These are phyloP conservation scores for Hydractinia echinata DNA, from an alignment of 30 jellyfish, hydroid and myxozoan species.

Conservation along the genomic window DNA sequence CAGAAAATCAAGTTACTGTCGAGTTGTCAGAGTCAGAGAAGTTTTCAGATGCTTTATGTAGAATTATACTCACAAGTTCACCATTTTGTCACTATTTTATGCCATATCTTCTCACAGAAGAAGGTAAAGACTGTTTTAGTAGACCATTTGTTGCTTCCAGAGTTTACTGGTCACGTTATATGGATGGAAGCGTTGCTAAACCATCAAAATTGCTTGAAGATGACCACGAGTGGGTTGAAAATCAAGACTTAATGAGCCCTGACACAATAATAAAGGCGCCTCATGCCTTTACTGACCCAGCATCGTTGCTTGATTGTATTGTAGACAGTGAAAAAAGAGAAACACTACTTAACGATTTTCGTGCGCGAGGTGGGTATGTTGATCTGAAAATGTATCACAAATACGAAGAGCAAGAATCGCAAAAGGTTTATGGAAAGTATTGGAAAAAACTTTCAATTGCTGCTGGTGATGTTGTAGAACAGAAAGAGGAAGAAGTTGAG, in stretches of 20 bases:
- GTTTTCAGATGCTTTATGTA: slow-evolving; percentile 35
- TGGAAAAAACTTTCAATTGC: neutral
- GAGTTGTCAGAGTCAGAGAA: slow-evolving; percentile 38
- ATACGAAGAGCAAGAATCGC: slow-evolving; percentile 47
- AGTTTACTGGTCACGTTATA: slow-evolving; percentile 63
- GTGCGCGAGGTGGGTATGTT: slow-evolving; percentile 93
- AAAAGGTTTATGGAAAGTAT: slow-evolving; percentile 25
- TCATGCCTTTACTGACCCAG: slow-evolving; percentile 81
- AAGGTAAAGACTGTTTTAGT: slow-evolving; percentile 59
- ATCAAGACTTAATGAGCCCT: slow-evolving; percentile 32
- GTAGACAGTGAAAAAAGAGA: slow-evolving; percentile 9
- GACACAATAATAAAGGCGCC: slow-evolving; percentile 56
- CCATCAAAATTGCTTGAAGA: slow-evolving; percentile 28
- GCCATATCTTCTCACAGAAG: slow-evolving; percentile 79
- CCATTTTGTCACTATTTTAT: slow-evolving; percentile 68
- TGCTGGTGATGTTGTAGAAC: slow-evolving; percentile 15
- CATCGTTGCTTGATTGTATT: slow-evolving; percentile 29
- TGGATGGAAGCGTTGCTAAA: slow-evolving; percentile 32
- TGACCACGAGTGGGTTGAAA: slow-evolving; percentile 47
- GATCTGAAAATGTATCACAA: slow-evolving; percentile 71
- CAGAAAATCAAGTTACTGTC: neutral
- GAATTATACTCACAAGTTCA: slow-evolving; percentile 69
- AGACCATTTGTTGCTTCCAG: slow-evolving; percentile 70
- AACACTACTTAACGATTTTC: slow-evolving; percentile 48
- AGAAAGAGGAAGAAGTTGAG: slow-evolving; percentile 16